These are phyloP conservation scores for Micrasema minimum DNA, from an alignment of 1,140 invertebrate species.

Conservation along the genomic window DNA sequence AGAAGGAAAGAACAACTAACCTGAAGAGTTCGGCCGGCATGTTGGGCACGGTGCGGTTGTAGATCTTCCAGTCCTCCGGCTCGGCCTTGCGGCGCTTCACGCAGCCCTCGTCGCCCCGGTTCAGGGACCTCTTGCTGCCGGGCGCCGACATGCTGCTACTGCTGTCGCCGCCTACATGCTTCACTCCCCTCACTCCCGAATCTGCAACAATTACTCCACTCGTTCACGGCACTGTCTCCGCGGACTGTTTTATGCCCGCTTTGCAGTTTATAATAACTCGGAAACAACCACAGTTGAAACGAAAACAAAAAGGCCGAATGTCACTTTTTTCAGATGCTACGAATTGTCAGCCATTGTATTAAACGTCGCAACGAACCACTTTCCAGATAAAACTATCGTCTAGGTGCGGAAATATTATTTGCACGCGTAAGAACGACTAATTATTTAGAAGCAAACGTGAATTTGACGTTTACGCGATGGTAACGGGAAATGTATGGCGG, in stretches of 20 bases:
- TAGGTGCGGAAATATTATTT: no score
- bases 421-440: constrained; percentile 1
- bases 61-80: constrained; percentile 85
- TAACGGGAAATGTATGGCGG: constrained; percentile 66
- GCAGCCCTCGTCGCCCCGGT: constrained; percentile 72
- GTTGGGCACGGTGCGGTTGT: constrained; percentile 88
- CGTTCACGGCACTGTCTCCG: not conserved
- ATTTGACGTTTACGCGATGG: constrained; percentile 65
- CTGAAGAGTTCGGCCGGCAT: constrained; percentile 88
- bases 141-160: constrained; percentile 55
- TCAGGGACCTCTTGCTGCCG: constrained; percentile 67
- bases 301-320: no score
- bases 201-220: not conserved
- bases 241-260: no score
- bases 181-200: constrained; percentile 1
- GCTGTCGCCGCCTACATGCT: not conserved
- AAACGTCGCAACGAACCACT: no score
- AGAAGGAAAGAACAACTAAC: constrained; percentile 58
- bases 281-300: no score
- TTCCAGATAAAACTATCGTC: no score
- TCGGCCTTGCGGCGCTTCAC: constrained; percentile 76
- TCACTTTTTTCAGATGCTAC: no score
- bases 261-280: no score
- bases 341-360: constrained; percentile 37
- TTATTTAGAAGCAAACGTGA: constrained; percentile 31